Evolutionary conservation across 2,888 invertebrate species (phyloP), one percentile per base, ranked within the genome.

Genomic region (Neria commutata): DNA sequence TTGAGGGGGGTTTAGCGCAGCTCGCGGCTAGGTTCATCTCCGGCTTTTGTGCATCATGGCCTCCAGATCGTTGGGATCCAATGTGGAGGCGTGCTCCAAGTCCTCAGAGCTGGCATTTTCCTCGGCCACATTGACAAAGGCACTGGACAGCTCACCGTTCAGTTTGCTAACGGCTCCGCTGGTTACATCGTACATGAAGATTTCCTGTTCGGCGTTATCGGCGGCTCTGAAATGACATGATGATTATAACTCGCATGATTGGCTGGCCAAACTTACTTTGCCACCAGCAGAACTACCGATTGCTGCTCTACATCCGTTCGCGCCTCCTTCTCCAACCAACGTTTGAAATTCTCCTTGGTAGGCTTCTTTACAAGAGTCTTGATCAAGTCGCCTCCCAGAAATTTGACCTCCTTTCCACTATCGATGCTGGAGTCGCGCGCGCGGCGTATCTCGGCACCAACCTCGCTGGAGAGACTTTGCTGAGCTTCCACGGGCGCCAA

Each of bases 41-140:
- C 71, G 65, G 11, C 66, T 65, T 62, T 71, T 65, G 60, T 77
- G 74, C 74, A 79, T 77, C 79, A 79, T 79, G 53, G 71, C 67
- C 67, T 78, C 80, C 61, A 79, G 62, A 14, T 76, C 72, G 17
- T 75, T 78, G 33, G 69, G 77, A 63, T 79, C 79, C 58, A 79
- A 62, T 11, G 80, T 79, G 49, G 80, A 85, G 25, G 86, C 81
- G 66, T 85, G 84, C 69, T 87, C 87, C 63, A 87, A 83, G 65
- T 88, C 88, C 79, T 87, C 86, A 65, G 87, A 86, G 48, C 86
- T 82, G 8, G 92, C 88, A 80, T 94, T 94, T 67, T 91, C 91
- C 82, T 93, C 93, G 21, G 94, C 94, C 46, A 92, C 93, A 74
- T 91, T 90, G 1, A 93, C 92, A 71, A 94, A 94, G 34, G 93